Base-by-base conservation (phyloP, 1,140 invertebrate genomes). In the Oppia nitens region DNA sequence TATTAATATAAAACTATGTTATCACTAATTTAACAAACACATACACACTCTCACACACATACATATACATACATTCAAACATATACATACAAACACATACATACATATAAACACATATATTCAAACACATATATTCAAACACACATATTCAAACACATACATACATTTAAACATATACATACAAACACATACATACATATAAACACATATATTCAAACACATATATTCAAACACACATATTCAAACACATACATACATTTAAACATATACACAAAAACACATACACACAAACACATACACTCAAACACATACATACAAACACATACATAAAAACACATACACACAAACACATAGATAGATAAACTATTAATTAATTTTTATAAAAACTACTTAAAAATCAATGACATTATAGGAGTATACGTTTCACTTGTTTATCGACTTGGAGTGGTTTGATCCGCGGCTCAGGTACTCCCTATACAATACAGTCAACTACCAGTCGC, bases 391-490 rank as follows among this genome's bases (percentile, higher is more conserved):
- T 25, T 24, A 25, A 6, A 6, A 23, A 9, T 4, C 49, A 25
- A 14, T 47, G n/a, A 14, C n/a, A 14, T 47, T 14, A 28, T 26
- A 54, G 53, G 53, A 54, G 21, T 54, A 54, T 20, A 54, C 53
- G 4, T 54, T 54, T 25, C 53, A 54, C 17, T 54, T 54, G 11
- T 54, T 54, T 20, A n/a, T 54, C 11, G 53, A 54, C 27, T 26
- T 54, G 6, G 53, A 54, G 21, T 54, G 53, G 53, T 54, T 20
- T 45, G 53, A 54, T 54, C 9, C n/a, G 25, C 53, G 53, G 11
- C 53, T 54, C 4, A 51, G 14, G 14, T 28, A 9, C n/a, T 14
- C 21, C 17, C 32, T 17, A 17, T 9, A 17, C 32, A 40, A 17
- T 40, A 17, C 6, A 9, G 32, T 40, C 17, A 9, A 40, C 32